A percentile compares a stretch with the other conserved stretches of the same genome.
These are phyloP conservation scores for Chiloscyllium punctatum DNA, from an alignment of 2,797 vertebrate species.

Conservation along the genomic window DNA sequence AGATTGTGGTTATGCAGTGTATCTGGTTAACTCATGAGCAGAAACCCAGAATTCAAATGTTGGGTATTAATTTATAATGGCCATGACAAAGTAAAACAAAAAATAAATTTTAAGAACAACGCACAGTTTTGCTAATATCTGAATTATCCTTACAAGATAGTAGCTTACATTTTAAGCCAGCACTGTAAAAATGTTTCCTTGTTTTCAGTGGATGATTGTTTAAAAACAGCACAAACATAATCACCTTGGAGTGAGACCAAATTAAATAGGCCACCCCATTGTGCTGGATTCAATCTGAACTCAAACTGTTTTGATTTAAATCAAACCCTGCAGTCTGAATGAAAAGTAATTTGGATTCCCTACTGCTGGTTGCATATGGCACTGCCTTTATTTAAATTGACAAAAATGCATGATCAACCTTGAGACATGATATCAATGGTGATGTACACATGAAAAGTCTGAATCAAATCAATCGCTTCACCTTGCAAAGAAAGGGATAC, in stretches of 20 bases:
- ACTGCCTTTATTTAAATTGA: neutral
- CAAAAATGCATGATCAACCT: neutral
- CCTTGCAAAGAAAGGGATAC: neutral
- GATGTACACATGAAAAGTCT: neutral
- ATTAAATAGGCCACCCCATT: neutral
- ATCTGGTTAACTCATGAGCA: neutral
- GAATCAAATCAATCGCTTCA: neutral
- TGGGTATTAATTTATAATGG: neutral
- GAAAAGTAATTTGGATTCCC: neutral
- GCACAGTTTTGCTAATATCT: neutral
- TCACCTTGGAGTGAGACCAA: neutral
- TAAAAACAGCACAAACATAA: neutral
- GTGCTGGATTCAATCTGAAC: neutral
- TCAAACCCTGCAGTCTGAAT: neutral
- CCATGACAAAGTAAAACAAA: neutral
- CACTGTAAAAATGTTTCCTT: neutral
- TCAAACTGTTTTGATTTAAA: slow-evolving; percentile 1
- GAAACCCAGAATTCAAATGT: neutral
- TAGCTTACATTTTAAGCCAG: neutral
- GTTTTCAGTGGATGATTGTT: neutral
- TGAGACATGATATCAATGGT: neutral
- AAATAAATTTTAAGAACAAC: neutral
- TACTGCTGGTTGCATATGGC: neutral
- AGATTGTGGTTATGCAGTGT: neutral
- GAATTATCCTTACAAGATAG: neutral